phyloP scores from a whole-genome alignment of 2,888 invertebrate species.

The Malacosoma neustria region DNA sequence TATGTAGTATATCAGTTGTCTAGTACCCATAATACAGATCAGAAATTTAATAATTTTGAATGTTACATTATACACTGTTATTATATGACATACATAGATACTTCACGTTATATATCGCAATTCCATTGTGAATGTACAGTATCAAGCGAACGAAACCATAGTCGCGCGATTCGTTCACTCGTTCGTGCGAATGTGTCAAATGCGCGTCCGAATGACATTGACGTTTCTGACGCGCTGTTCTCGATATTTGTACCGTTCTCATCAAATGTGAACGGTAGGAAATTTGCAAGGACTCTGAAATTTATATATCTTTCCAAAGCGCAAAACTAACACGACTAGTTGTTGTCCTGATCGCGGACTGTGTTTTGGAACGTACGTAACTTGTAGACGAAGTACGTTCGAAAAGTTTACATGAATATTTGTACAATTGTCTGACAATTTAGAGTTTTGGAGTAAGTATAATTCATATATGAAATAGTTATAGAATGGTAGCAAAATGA shows the following conservation, averaged over 20 bases:
- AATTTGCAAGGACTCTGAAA: not conserved
- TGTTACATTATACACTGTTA: no score
- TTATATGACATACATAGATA: no score
- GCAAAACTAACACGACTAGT: no score
- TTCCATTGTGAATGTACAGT: not conserved
- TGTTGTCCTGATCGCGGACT: no score
- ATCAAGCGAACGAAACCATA: constrained; percentile 3
- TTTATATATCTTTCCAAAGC: no score
- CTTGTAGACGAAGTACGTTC: no score
- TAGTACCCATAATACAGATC: no score
- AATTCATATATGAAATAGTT: not conserved
- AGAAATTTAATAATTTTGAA: no score
- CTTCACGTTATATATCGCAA: no score
- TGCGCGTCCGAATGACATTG: not conserved
- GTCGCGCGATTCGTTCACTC: constrained; percentile 5
- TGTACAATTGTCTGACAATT: not conserved
- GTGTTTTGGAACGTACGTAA: no score
- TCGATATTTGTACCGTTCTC: not conserved
- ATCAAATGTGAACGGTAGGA: not conserved
- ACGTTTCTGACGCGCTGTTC: not conserved
- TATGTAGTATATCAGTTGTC: no score
- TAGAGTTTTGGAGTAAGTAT: constrained; percentile 3
- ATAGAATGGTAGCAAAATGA: not conserved
- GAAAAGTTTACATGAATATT: no score
- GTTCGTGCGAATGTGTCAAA: constrained; percentile 20